Base-by-base conservation (phyloP, 2,797 vertebrate genomes). In the Sebastes melanostomus region DNA sequence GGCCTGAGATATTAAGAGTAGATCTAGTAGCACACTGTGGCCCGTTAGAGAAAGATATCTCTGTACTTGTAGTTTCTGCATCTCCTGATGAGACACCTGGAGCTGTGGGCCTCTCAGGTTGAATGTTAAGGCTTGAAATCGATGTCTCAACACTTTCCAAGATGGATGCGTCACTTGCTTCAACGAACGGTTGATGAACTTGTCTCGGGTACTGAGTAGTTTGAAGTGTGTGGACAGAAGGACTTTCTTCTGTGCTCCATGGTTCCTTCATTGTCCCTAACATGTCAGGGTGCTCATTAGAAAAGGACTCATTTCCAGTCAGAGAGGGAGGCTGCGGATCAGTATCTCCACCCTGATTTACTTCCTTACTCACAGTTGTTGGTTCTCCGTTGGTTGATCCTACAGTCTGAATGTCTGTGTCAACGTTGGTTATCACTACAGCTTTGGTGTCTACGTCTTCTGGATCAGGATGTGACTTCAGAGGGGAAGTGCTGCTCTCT, bases 31-130 rank as follows among this genome's bases (percentile, higher is more conserved):
- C 24, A 66, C 83, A 68, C 20, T 79, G 75, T 29, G 77, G 32
- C 27, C 58, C 54, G 14, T 67, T 18, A 14, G 50, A 75, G 59
- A 74, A 68, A 55, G 30, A 25, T 2, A 1, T 70, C 16, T 66
- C 80, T 62, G 75, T 5, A 59, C 24, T 78, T 72, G 60, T 6
- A 16, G 55, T 42, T 46, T 70, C 74, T 72, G 34, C 4, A 20
- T 36, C 65, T 71, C 30, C 69, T 14, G 76, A 29, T 38, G 63
- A 69, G 22, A 82, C 52, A 16, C 32, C 59, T 58, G 80, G 46
- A 68, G 24, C 58, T 66, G 86, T 84, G 34, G 90, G 83, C 34
- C 25, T 69, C 54, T 80, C 62, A 14, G 62, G 12, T 46, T 72
- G 68, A 66, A 80, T 9, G 5, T 58, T 1, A 0, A 83, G 80